Evolutionary conservation across 2,888 invertebrate species (phyloP).

Genomic region (Drosophila mimica): DNA sequence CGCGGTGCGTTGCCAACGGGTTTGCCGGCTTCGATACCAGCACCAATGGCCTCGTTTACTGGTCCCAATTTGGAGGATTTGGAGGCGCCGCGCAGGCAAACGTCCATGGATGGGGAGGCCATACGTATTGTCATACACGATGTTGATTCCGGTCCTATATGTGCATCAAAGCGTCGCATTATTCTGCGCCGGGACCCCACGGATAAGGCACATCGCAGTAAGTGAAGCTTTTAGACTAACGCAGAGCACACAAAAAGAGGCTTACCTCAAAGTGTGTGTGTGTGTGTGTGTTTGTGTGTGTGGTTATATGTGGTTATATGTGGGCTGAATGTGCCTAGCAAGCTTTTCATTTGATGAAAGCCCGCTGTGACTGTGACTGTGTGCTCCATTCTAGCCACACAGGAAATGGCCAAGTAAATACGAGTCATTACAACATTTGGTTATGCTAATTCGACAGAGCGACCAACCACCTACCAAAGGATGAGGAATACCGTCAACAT

Average conservation of each 20-base stretch:
- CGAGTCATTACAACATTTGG: constrained; percentile 77
- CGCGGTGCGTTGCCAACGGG: constrained; percentile 85
- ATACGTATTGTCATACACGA: constrained; percentile 97
- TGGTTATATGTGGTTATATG: not conserved
- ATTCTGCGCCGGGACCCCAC: constrained; percentile 91
- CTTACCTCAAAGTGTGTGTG: constrained; percentile 25
- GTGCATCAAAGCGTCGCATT: constrained; percentile 90
- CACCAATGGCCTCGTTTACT: constrained; percentile 84
- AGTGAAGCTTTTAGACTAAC: constrained; percentile 84
- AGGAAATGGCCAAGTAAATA: constrained; percentile 80
- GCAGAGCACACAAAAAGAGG: constrained; percentile 13
- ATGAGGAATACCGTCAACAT: constrained; percentile 43
- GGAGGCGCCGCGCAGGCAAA: constrained; percentile 89
- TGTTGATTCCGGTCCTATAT: constrained; percentile 90
- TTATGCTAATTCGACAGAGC: constrained; percentile 70
- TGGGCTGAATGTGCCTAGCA: constrained; percentile 18
- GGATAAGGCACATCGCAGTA: constrained; percentile 94
- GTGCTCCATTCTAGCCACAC: constrained; percentile 43
- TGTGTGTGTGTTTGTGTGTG: not conserved
- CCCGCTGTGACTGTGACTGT: constrained; percentile 17
- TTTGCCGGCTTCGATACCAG: constrained; percentile 84
- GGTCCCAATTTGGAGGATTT: constrained; percentile 88
- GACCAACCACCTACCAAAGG: constrained; percentile 16
- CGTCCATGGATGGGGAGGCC: constrained; percentile 95
- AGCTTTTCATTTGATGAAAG: constrained; percentile 53